Evolutionary conservation across 2,888 invertebrate species (phyloP).

Genomic region (Neria commutata): DNA sequence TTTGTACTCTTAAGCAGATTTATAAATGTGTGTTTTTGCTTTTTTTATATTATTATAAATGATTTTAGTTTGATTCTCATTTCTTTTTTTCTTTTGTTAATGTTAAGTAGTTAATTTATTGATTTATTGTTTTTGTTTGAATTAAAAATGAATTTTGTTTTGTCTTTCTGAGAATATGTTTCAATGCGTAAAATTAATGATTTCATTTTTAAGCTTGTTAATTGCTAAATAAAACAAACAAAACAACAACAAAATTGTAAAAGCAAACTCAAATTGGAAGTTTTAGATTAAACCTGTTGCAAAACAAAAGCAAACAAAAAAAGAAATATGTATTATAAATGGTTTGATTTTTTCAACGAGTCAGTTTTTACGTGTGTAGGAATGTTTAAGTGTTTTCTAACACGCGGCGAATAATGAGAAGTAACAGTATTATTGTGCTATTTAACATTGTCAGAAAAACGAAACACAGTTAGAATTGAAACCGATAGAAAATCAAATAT

Average conservation of each 20-base stretch:
- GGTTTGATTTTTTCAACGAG: too few species aligned
- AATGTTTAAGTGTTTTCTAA: too few species aligned
- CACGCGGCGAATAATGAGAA: too few species aligned
- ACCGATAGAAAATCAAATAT: too few species aligned
- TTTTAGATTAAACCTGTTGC: conserved; percentile 36
- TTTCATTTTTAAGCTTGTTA: conserved; percentile 33
- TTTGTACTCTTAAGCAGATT: too few species aligned
- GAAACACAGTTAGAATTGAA: too few species aligned
- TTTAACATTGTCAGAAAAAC: too few species aligned
- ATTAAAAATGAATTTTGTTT: conserved; percentile 17
- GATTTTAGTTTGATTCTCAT: conserved; percentile 11
- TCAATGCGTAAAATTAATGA: conserved; percentile 38
- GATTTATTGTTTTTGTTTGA: too few species aligned
- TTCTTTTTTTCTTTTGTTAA: conserved; percentile 40
- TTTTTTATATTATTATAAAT: conserved; percentile 14
- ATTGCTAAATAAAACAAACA: conserved; percentile 19
- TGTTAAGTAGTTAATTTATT: conserved; percentile 59
- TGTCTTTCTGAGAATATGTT: conserved; percentile 20
- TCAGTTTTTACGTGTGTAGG: too few species aligned
- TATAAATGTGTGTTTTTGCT: conserved; percentile 44
- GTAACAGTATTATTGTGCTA: too few species aligned
- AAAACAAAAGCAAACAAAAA: conserved; percentile 20
- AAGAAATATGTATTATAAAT: too few species aligned
- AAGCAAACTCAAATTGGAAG: conserved; percentile 3
- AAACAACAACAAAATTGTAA: conserved; percentile 12